Evolutionary conservation across 2,113 vertebrate species (phyloP), one percentile per base, ranked within the genome.

Genomic region (Thunnus thynnus): DNA sequence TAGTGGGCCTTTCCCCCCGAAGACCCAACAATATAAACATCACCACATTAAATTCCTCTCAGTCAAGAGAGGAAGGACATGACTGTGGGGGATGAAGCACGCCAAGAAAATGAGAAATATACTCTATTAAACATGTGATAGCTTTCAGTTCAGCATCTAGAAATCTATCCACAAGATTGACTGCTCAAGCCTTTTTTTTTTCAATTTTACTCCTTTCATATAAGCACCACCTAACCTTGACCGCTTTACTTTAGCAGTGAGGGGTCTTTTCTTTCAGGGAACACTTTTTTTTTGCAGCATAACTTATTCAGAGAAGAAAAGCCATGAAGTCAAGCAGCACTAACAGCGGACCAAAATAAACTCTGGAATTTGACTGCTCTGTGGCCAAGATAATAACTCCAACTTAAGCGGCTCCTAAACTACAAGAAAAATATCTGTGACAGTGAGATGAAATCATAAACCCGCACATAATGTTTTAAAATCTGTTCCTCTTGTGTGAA

Each of bases 271-370:
- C 58, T 30, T 63, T 52, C 51, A 69, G 54, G 48, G 65, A n/a
- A 30, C 13, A 47, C n/a, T 48, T 50, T 36, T 67, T 67, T 25
- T 79, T 51, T 66, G 63, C 61, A 10, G 44, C 58, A 63, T 73
- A 86, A 88, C 78, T 83, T 75, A 84, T 84, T 83, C 68, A 86
- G 58, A 80, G 73, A 76, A 58, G 65, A 79, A 47, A 48, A 75
- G 56, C 36, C 66, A 66, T 69, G 18, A 86, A 84, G 78, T 79
- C 64, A 84, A 83, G 81, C 76, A 76, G 87, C 70, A 85, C 66
- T 78, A 88, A 84, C 76, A 62, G 65, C 0, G 55, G 85, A 81
- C 88, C 55, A 81, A 91, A 91, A 92, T 88, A 93, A 90, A 86
- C 87, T 72, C 54, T 16, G 87, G 90, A 87, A 91, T 91, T 63